Base-by-base conservation (phyloP, 2,113 vertebrate genomes). In the Colaptes auratus region DNA sequence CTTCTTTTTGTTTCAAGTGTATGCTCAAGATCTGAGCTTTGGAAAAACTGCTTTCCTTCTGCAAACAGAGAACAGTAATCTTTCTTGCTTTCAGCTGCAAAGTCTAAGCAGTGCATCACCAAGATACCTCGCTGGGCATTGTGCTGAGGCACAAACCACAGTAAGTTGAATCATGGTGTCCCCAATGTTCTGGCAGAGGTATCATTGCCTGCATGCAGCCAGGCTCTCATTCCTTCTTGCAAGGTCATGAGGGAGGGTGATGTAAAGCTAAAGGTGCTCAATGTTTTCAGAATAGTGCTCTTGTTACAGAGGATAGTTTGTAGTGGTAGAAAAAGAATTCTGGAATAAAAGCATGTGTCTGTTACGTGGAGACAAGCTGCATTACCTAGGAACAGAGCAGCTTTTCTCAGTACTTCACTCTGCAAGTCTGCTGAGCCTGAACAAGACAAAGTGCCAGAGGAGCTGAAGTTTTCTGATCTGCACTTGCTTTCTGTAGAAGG, bases 161-260 rank as follows among this genome's bases (percentile, higher is more conserved):
- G 52, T 19, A 30, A 36, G 12, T 30, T 73, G 50, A 52, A 2
- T 52, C n/a, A 25, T 17, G 28, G 15, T 44, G 28, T 82, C 18
- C 60, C 67, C 5, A 1, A 25, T 53, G 12, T 56, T 61, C n/a
- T 46, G 64, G 27, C 39, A 39, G 60, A 66, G 55, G 9, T 69
- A 46, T 90, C 7, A 3, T 39, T 92, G 56, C 42, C 42, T 59
- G 14, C 67, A 12, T 66, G 72, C 35, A 63, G 30, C 56, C 56
- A 70, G 11, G 12, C 5, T 56, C 36, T 82, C 59, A 19, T 82
- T 80, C 0, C 0, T 55, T 77, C n/a, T 63, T 2, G 3, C 18
- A 58, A 64, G 35, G 59, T 44, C 13, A 2, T 50, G 21, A 86
- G n/a, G 33, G 42, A 58, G 24, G 27, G 15, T 25, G 20, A 35